Conservation (phyloP, 2,113 vertebrate species). For the Cygnus atratus region DNA sequence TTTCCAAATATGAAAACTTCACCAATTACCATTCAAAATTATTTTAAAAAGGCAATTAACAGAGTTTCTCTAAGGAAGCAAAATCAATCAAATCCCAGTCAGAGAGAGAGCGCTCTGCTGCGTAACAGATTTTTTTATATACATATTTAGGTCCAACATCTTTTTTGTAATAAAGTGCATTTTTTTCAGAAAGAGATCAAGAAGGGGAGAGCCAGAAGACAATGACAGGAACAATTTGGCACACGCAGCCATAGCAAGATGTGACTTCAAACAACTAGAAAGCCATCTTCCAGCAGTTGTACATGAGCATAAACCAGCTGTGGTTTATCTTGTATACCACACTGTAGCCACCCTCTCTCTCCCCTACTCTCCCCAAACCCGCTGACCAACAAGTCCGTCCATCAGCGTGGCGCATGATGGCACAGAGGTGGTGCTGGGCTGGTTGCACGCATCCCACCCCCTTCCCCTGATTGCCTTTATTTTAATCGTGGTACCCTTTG, state of each 20-base stretch:
- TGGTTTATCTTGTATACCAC: rapidly evolving
- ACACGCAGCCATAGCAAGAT: rapidly evolving
- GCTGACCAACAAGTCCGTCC: rapidly evolving
- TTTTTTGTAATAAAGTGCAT: background rate
- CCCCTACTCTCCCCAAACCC: rapidly evolving
- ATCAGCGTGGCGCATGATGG: rapidly evolving
- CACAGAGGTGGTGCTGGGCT: background rate
- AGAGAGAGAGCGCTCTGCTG: background rate
- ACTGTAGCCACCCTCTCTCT: background rate
- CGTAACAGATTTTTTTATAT: too few species aligned
- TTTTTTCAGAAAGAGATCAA: background rate
- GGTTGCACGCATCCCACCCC: background rate
- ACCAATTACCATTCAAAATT: background rate
- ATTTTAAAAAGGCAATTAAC: background rate
- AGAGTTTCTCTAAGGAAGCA: background rate
- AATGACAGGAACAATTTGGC: background rate
- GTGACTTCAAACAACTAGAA: too few species aligned
- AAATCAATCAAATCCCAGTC: background rate
- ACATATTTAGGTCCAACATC: background rate
- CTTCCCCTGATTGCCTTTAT: rapidly evolving
- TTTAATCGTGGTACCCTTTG: background rate
- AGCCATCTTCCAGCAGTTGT: background rate
- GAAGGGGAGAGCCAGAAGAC: background rate
- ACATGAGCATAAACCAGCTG: rapidly evolving
- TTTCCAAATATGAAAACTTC: background rate